These are phyloP conservation scores for Lagodon rhomboides DNA, from an alignment of 2,797 vertebrate species.

Conservation along the genomic window DNA sequence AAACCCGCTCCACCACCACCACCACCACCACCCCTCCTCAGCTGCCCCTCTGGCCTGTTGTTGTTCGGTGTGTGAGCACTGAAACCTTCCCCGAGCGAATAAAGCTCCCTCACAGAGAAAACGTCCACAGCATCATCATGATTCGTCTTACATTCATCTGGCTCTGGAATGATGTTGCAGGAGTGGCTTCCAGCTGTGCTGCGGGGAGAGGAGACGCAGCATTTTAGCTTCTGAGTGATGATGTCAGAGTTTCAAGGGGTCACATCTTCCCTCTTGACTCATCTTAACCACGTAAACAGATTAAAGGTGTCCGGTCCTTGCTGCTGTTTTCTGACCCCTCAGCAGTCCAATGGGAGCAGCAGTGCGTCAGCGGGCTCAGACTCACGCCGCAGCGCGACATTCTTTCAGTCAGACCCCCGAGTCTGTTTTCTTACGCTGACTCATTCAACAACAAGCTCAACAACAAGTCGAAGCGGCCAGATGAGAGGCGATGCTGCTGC, in stretches of 20 bases:
- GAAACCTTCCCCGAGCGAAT: constrained; percentile 10
- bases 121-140: not conserved
- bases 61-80: constrained; percentile 24
- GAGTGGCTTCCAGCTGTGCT: not conserved
- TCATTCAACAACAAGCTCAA: constrained; percentile 37
- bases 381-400: constrained; percentile 58
- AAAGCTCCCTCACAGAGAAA: not conserved
- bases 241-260: not conserved
- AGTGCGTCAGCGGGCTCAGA: constrained; percentile 52
- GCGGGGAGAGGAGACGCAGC: not conserved
- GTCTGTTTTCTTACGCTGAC: constrained; percentile 45
- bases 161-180: not conserved
- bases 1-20: not conserved
- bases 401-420: constrained; percentile 49
- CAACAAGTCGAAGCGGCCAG: constrained; percentile 9
- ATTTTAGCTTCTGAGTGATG: not conserved
- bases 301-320: not conserved
- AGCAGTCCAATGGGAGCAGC: constrained; percentile 5
- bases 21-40: not conserved
- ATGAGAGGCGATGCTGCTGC: not conserved
- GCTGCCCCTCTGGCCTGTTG: not conserved
- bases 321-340: constrained; percentile 5
- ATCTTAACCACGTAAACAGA: constrained; percentile 3
- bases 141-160: too few relatives aligned
- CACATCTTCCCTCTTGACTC: not conserved